Conservation (phyloP, 2,113 vertebrate species). For the Corythaeola cristata region DNA sequence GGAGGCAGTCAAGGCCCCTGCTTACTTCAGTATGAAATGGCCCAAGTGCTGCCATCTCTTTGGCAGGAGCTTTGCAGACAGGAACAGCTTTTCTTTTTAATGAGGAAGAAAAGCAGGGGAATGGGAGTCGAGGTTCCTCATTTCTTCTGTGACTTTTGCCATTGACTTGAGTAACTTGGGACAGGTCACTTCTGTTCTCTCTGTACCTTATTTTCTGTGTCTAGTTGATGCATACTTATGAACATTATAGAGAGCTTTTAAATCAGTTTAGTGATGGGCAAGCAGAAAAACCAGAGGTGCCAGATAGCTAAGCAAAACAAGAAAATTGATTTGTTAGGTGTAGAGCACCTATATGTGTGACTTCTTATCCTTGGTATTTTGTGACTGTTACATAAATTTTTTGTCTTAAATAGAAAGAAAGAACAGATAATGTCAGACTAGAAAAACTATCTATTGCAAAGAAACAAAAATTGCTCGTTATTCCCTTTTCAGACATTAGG, state of each 20-base stretch:
- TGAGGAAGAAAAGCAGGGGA: not conserved
- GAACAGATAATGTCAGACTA: not conserved
- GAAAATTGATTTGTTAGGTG: not conserved
- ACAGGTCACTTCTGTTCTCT: not conserved
- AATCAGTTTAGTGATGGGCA: not conserved
- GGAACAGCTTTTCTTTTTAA: not conserved
- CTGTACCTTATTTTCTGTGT: not conserved
- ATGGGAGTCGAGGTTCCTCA: fast-evolving
- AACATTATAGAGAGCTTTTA: not conserved
- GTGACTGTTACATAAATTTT: not conserved
- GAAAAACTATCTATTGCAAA: not conserved
- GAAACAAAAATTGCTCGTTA: not conserved
- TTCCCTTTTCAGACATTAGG: not conserved
- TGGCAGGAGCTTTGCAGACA: not conserved
- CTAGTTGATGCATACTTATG: not conserved
- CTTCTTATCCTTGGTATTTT: not conserved
- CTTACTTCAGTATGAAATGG: not conserved
- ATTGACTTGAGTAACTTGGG: not conserved
- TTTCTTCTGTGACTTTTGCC: not conserved
- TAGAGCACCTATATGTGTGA: fast-evolving
- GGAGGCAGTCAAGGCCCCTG: not conserved
- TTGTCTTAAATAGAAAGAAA: not conserved
- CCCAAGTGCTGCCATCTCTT: not conserved
- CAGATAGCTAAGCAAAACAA: not conserved
- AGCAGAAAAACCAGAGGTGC: not conserved